A percentile compares a stretch with the other conserved stretches of the same genome.
Conservation (phyloP, 2,113 vertebrate species). For the Triplophysa siluroides region DNA sequence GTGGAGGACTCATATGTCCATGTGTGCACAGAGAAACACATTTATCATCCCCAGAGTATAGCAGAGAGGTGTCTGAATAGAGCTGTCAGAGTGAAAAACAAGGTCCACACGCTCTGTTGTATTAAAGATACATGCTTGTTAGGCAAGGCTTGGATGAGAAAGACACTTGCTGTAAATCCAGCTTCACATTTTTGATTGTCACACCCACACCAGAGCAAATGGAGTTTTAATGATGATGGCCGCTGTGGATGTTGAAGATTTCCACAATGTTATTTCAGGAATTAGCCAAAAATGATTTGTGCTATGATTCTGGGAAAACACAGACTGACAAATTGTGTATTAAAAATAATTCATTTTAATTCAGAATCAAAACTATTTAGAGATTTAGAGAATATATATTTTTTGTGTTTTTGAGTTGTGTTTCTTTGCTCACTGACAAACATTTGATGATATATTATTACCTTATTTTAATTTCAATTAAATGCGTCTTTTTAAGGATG, state of each 20-base stretch:
- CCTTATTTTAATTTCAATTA: too few relatives aligned
- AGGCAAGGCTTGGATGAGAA: constrained; percentile 33
- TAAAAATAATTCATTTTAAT: too few relatives aligned
- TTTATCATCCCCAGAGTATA: constrained; percentile 16
- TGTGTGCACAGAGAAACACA: constrained; percentile 18
- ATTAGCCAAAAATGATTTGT: not conserved
- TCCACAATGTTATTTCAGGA: not conserved
- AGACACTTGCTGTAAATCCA: constrained; percentile 10
- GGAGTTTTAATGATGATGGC: not conserved
- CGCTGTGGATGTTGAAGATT: not conserved
- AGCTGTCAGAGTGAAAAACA: constrained; percentile 47
- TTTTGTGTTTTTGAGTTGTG: too few relatives aligned
- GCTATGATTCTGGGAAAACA: not conserved
- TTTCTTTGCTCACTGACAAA: too few relatives aligned
- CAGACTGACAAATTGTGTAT: too few relatives aligned
- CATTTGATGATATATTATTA: too few relatives aligned
- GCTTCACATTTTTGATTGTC: constrained; percentile 10
- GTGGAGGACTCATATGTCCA: constrained; percentile 31
- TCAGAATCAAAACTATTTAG: too few relatives aligned
- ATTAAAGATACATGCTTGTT: constrained; percentile 35
- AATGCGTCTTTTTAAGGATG: too few relatives aligned
- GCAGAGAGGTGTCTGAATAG: constrained; percentile 22
- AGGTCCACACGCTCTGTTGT: constrained; percentile 32
- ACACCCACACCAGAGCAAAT: constrained; percentile 4
- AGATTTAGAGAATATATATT: too few relatives aligned